Conservation (phyloP, 92 coral and sea anemone genomes). For the Palythoa caribaeorum region DNA sequence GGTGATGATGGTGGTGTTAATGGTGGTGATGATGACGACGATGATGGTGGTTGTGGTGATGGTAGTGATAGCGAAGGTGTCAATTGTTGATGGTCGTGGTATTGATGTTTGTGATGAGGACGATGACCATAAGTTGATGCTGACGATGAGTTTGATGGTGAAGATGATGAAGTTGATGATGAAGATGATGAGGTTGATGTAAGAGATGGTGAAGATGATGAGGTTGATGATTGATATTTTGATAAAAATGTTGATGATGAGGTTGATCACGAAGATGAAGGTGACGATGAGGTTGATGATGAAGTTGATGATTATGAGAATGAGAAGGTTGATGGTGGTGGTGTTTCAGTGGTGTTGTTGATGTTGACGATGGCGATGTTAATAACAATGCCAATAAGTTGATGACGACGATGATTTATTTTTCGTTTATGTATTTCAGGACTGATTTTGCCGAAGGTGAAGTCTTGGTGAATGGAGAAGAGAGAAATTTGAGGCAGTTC, state of each 20-base stretch:
- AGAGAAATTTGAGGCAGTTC: constrained; percentile 92
- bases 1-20: background rate
- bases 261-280: too few species aligned
- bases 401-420: background rate
- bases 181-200: background rate
- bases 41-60: background rate
- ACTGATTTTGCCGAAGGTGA: constrained; percentile 87
- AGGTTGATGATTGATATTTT: background rate
- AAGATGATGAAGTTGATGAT: background rate
- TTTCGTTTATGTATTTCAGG: constrained; percentile 52
- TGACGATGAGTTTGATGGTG: background rate
- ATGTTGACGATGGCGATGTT: background rate
- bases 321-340: background rate
- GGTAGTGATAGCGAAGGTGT: background rate
- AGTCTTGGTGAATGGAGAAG: constrained; percentile 90
- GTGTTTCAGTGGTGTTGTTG: background rate
- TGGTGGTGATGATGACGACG: background rate
- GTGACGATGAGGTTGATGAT: background rate
- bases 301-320: background rate
- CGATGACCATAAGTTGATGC: background rate
- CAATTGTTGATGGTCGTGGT: background rate
- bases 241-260: too few species aligned
- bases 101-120: too few species aligned
- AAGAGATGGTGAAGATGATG: background rate
- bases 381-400: background rate